These are phyloP conservation scores for Atherinosoma microstoma DNA, from an alignment of 2,797 vertebrate species.

Conservation along the genomic window DNA sequence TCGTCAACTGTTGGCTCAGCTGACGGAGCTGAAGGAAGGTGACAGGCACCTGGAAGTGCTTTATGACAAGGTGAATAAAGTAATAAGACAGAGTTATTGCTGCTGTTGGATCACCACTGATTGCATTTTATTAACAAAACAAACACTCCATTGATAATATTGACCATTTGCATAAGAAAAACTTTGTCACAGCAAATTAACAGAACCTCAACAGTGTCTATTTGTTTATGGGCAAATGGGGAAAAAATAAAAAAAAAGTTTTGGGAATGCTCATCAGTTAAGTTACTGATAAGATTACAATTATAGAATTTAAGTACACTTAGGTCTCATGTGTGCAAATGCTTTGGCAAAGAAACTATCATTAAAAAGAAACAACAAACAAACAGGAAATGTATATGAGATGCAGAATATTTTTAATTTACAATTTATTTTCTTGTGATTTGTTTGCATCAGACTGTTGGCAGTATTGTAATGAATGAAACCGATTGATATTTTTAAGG, in stretches of 20 bases:
- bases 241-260: not conserved
- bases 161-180: not conserved
- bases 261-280: not conserved
- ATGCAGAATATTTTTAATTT: not conserved
- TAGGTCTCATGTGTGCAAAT: not conserved
- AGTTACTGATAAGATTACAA: not conserved
- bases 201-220: not conserved
- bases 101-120: conserved; percentile 9
- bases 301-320: not conserved
- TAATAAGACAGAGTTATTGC: conserved; percentile 1
- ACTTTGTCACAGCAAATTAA: not conserved
- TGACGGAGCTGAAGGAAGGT: conserved; percentile 83
- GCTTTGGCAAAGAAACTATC: not conserved
- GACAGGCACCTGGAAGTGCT: conserved; percentile 84
- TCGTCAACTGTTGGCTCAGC: conserved; percentile 82
- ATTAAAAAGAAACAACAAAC: not conserved
- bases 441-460: conserved; percentile 12
- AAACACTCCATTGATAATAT: conserved; percentile 16
- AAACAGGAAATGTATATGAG: not conserved
- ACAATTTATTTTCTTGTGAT: not conserved
- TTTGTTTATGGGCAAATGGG: not conserved
- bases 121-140: conserved; percentile 30
- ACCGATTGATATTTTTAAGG: conserved; percentile 16
- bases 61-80: conserved; percentile 88
- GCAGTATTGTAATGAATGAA: conserved; percentile 17